Percentiles rank a stretch among this genome's conserved stretches.
These are phyloP conservation scores for Dissostichus mawsoni DNA, from an alignment of 2,113 vertebrate genomes.

Conservation along the genomic window DNA sequence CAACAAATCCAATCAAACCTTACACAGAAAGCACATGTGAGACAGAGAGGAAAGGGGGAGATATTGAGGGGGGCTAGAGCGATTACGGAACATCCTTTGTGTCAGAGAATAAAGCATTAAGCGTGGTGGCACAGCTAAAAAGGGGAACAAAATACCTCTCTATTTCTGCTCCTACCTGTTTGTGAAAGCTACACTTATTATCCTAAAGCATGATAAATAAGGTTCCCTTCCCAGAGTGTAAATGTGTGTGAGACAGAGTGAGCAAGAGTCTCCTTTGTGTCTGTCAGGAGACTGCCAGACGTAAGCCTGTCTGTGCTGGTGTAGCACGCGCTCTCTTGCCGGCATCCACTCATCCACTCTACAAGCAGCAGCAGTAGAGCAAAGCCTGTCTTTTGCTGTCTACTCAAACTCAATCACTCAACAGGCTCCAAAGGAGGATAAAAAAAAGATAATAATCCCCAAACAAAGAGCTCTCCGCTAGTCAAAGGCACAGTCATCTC, in stretches of 20 bases:
- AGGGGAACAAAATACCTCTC: neutral
- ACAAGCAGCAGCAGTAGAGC: conserved; percentile 40
- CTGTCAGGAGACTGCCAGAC: conserved; percentile 80
- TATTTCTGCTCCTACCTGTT: conserved; percentile 1
- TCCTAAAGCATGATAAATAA: conserved; percentile 33
- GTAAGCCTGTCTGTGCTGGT: conserved; percentile 70
- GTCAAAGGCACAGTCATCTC: conserved; percentile 57
- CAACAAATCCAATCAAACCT: conserved; percentile 64
- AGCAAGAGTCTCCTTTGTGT: conserved; percentile 82
- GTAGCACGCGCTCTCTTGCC: conserved; percentile 66
- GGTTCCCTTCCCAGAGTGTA: conserved; percentile 21
- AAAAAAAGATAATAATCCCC: neutral
- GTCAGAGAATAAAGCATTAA: conserved; percentile 56
- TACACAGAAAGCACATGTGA: conserved; percentile 43
- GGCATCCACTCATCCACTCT: conserved; percentile 65
- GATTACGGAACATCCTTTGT: conserved; percentile 65
- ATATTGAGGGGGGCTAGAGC: neutral
- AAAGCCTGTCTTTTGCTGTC: conserved; percentile 38
- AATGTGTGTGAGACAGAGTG: conserved; percentile 36
- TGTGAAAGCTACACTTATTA: conserved; percentile 35
- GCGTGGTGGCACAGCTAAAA: conserved; percentile 12
- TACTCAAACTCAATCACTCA: conserved; percentile 23
- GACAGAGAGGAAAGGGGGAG: conserved; percentile 54
- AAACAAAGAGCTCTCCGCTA: conserved; percentile 60
- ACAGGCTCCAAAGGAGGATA: neutral